Conservation (phyloP, 2,113 vertebrate genomes). For the Indicator maculatus region DNA sequence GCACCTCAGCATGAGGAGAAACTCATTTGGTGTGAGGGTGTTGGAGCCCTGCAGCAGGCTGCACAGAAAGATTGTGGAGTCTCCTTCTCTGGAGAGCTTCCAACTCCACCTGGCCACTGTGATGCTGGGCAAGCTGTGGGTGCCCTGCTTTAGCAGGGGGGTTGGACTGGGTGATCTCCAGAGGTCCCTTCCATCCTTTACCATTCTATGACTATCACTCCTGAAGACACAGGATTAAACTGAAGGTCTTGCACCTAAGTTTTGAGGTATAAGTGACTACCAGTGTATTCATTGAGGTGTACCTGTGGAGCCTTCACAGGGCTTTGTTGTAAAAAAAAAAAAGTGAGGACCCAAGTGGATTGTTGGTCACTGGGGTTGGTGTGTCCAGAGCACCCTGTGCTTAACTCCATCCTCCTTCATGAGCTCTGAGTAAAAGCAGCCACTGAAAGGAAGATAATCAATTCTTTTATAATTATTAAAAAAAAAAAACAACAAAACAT, state of each 20-base stretch:
- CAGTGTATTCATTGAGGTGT: constrained; percentile 19
- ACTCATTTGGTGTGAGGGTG: too few relatives aligned
- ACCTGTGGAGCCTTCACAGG: constrained; percentile 30
- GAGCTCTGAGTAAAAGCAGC: constrained; percentile 42
- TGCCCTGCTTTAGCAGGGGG: too few relatives aligned
- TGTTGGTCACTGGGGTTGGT: not conserved
- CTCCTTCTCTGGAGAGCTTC: too few relatives aligned
- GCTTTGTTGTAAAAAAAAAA: too few relatives aligned
- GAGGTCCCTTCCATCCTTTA: too few relatives aligned
- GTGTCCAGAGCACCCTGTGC: not conserved
- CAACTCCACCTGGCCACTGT: too few relatives aligned
- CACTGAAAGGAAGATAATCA: constrained; percentile 7
- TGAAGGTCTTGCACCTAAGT: not conserved
- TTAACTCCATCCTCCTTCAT: constrained; percentile 1
- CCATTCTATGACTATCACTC: not conserved
- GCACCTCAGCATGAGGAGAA: too few relatives aligned
- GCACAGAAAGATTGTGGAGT: too few relatives aligned
- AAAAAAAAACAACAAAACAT: not conserved
- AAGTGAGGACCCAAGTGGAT: not conserved
- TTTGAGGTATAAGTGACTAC: not conserved
- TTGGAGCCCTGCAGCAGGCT: too few relatives aligned
- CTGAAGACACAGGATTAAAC: not conserved
- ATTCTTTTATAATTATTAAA: constrained; percentile 44
- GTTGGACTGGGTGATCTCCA: too few relatives aligned
- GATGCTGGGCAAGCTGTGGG: too few relatives aligned